These are phyloP conservation scores for Calameuta pallipes DNA, from an alignment of 2,888 invertebrate species.

Conservation along the genomic window DNA sequence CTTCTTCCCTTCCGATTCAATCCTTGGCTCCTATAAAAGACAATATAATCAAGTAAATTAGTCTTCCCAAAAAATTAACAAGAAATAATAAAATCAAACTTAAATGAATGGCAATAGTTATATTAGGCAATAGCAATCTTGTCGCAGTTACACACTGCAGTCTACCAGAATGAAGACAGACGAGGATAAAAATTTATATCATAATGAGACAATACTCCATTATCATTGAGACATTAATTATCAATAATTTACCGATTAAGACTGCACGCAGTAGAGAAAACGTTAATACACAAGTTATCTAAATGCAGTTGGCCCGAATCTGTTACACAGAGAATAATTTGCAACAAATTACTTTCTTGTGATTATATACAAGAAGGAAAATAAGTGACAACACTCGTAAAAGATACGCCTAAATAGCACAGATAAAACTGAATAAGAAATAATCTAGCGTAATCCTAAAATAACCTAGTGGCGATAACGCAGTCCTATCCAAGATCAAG, in stretches of 20 bases:
- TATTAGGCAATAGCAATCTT: neutral
- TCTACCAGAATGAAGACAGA: neutral
- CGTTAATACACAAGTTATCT: neutral
- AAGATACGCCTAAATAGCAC: neutral
- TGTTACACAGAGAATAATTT: neutral
- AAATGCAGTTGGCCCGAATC: neutral
- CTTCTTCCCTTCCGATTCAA: neutral
- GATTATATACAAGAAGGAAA: neutral
- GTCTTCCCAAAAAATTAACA: neutral
- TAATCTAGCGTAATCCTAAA: neutral
- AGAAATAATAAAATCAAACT: neutral
- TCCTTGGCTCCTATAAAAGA: neutral
- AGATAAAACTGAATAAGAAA: neutral
- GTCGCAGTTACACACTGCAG: neutral
- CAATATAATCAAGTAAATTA: neutral
- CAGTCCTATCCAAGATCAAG: neutral
- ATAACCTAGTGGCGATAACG: neutral
- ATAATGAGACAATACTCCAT: neutral
- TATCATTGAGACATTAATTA: neutral
- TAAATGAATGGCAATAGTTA: neutral
- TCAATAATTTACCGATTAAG: neutral
- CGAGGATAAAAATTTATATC: neutral
- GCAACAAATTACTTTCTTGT: neutral
- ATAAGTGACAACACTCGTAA: neutral
- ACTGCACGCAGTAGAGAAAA: neutral